Conservation (phyloP, 2,888 invertebrate species). For the Creontiades dilutus region DNA sequence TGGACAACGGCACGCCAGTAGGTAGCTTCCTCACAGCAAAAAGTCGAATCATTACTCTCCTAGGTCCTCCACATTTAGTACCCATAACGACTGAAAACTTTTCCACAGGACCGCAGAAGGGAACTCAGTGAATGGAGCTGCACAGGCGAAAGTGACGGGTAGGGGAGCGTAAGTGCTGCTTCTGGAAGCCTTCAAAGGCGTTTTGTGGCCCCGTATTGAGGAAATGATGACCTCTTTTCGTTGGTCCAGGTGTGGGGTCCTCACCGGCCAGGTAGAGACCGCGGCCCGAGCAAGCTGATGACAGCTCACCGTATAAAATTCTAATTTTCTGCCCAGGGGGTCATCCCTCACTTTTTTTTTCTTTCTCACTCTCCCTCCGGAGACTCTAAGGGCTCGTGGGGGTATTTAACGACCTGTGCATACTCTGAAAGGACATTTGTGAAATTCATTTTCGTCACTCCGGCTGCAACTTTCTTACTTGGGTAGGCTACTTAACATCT, state of each 20-base stretch:
- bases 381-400: background rate
- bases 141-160: background rate
- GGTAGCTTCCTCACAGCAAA: no score
- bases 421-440: background rate
- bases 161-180: background rate
- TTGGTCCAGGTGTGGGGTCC: slow-evolving; percentile 54
- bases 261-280: background rate
- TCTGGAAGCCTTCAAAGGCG: background rate
- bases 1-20: no score
- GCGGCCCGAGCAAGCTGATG: slow-evolving; percentile 35
- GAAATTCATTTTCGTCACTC: slow-evolving; percentile 1
- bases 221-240: slow-evolving; percentile 46
- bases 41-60: no score
- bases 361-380: no score
- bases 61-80: no score
- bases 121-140: background rate
- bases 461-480: background rate
- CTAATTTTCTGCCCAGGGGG: slow-evolving; percentile 57
- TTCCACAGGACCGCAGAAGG: background rate
- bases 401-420: slow-evolving; percentile 3
- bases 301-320: slow-evolving; percentile 68
- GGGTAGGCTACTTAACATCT: no score
- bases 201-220: slow-evolving; percentile 27
- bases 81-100: background rate
- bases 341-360: slow-evolving; percentile 28